phyloP scores from a whole-genome alignment of 1,140 invertebrate species.

The Polypedilum vanderplanki region DNA sequence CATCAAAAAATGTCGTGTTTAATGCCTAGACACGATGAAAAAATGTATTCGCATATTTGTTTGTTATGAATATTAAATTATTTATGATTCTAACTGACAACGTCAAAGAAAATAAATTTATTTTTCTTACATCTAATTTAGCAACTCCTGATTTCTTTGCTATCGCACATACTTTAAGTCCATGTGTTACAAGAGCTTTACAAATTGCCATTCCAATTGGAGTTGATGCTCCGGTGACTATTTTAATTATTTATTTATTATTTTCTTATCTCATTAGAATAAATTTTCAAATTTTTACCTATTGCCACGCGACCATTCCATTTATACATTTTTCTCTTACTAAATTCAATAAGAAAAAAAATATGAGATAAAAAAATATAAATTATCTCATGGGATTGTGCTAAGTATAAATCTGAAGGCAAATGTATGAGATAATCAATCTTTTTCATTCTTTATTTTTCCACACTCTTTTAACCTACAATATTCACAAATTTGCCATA shows the following conservation, averaged over 20 bases:
- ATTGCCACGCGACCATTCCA: constrained; percentile 46
- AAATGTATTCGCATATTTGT: neutral
- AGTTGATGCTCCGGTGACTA: constrained; percentile 46
- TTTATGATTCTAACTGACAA: neutral
- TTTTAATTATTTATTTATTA: no score
- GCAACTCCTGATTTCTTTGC: neutral
- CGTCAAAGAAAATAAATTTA: neutral
- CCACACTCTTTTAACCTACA: no score
- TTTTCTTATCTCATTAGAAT: no score
- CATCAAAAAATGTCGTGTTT: constrained; percentile 28
- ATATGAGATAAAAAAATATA: no score
- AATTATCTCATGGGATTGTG: no score
- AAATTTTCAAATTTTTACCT: no score
- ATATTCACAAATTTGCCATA: no score
- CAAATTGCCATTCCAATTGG: constrained; percentile 42
- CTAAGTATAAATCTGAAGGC: no score
- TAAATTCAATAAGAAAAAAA: no score
- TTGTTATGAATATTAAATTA: neutral
- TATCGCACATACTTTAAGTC: constrained; percentile 31
- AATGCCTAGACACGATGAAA: neutral
- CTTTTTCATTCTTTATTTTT: no score
- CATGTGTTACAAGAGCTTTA: constrained; percentile 27
- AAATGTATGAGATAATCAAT: no score
- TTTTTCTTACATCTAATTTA: neutral
- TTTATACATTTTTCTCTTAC: constrained; percentile 41